These are phyloP conservation scores for Denticeps clupeoides DNA, from an alignment of 2,797 vertebrate genomes.

Conservation along the genomic window DNA sequence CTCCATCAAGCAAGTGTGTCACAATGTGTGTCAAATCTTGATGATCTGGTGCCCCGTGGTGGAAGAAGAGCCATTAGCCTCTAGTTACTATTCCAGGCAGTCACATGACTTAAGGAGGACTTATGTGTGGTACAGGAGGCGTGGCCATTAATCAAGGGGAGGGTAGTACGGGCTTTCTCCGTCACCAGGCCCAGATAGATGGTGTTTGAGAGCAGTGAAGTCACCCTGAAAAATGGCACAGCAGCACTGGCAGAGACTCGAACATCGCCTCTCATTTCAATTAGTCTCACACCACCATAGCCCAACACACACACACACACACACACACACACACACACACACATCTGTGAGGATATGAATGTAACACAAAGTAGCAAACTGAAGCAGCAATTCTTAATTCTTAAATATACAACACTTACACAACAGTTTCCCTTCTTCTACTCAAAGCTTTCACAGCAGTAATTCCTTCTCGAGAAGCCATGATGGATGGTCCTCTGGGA, in stretches of 20 bases:
- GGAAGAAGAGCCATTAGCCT: too few relatives aligned
- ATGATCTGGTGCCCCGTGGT: too few relatives aligned
- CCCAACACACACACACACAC: slow-evolving; percentile 30
- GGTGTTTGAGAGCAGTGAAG: slow-evolving; percentile 71
- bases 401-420: too few relatives aligned
- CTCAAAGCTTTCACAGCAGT: too few relatives aligned
- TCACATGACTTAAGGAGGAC: slow-evolving; percentile 6
- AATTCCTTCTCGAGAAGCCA: too few relatives aligned
- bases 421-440: too few relatives aligned
- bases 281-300: slow-evolving; percentile 47
- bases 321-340: slow-evolving; percentile 7
- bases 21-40: too few relatives aligned
- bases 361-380: too few relatives aligned
- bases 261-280: slow-evolving; percentile 78
- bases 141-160: slow-evolving; percentile 70
- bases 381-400: too few relatives aligned
- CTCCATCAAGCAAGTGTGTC: too few relatives aligned
- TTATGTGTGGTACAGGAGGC: slow-evolving; percentile 44
- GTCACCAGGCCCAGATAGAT: slow-evolving; percentile 60
- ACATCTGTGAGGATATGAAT: slow-evolving; percentile 19
- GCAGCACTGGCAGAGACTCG: slow-evolving; percentile 64
- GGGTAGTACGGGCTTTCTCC: slow-evolving; percentile 54
- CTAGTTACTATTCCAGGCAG: slow-evolving; percentile 16
- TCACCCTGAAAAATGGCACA: slow-evolving; percentile 73
- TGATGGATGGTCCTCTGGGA: slow-evolving; percentile 26